phyloP scores from a whole-genome alignment of 2,888 invertebrate genomes.

The Horisme vitalbata region DNA sequence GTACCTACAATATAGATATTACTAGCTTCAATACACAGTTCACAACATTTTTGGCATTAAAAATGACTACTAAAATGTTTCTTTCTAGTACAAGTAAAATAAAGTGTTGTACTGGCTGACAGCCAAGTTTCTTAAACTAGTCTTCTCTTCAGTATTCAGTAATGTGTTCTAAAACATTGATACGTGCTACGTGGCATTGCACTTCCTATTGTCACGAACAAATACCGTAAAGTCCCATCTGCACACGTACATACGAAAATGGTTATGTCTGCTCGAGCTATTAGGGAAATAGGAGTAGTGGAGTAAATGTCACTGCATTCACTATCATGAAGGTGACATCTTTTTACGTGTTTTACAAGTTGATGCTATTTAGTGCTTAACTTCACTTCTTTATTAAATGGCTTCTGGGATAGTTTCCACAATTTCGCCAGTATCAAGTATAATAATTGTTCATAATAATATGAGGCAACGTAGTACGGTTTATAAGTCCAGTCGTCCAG shows the following conservation, averaged over 20 bases:
- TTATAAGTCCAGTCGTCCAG: no score
- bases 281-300: slow-evolving; percentile 1
- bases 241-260: slow-evolving; percentile 4
- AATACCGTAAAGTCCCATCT: slow-evolving; percentile 6
- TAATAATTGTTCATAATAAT: no score
- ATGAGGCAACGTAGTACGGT: no score
- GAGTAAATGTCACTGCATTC: not conserved
- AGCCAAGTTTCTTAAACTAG: slow-evolving; percentile 12
- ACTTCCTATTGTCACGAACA: slow-evolving; percentile 13
- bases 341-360: no score
- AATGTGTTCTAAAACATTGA: slow-evolving; percentile 17
- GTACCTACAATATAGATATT: not conserved
- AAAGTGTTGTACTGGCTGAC: slow-evolving; percentile 5
- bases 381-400: no score
- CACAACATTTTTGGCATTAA: not conserved
- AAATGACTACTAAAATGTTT: not conserved
- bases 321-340: no score
- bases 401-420: no score
- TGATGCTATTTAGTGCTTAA: no score
- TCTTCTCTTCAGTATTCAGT: slow-evolving; percentile 12
- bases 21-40: not conserved
- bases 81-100: not conserved
- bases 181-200: slow-evolving; percentile 17
- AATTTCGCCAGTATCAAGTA: no score
- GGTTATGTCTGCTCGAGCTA: slow-evolving; percentile 13